These are phyloP conservation scores for Sebastes itinus DNA, from an alignment of 2,797 vertebrate species.

Conservation along the genomic window DNA sequence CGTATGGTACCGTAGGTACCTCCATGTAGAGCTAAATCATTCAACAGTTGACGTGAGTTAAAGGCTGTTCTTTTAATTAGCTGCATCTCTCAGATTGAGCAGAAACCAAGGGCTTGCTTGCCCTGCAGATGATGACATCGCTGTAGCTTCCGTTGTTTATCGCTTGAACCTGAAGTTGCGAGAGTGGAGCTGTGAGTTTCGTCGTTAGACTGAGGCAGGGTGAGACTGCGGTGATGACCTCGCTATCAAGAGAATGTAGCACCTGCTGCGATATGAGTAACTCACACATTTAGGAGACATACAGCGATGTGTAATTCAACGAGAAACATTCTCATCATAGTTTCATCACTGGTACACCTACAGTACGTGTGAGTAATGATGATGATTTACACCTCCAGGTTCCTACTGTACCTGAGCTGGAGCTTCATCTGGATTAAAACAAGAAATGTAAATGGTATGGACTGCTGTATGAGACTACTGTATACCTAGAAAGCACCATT, in stretches of 20 bases:
- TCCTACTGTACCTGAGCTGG: background rate
- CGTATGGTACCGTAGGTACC: background rate
- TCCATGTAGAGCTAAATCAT: background rate
- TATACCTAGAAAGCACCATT: background rate
- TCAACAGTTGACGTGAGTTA: background rate
- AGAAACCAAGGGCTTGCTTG: background rate
- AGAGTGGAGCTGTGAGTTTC: background rate
- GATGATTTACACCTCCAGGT: background rate
- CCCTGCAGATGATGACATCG: background rate
- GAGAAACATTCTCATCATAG: background rate
- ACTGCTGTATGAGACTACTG: background rate
- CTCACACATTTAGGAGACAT: background rate
- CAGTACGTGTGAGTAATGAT: background rate
- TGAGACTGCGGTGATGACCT: background rate
- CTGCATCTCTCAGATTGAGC: background rate
- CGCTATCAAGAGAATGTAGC: background rate
- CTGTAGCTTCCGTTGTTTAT: background rate
- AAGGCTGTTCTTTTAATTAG: background rate
- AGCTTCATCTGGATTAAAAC: background rate
- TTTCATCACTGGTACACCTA: background rate
- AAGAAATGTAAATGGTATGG: background rate
- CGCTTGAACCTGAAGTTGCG: background rate
- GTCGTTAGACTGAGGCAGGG: background rate
- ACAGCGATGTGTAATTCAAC: background rate
- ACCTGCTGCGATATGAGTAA: background rate